Evolutionary conservation across 2,797 vertebrate genomes (phyloP), one percentile per base, ranked within the genome.

Genomic region (Chaunax sp.): DNA sequence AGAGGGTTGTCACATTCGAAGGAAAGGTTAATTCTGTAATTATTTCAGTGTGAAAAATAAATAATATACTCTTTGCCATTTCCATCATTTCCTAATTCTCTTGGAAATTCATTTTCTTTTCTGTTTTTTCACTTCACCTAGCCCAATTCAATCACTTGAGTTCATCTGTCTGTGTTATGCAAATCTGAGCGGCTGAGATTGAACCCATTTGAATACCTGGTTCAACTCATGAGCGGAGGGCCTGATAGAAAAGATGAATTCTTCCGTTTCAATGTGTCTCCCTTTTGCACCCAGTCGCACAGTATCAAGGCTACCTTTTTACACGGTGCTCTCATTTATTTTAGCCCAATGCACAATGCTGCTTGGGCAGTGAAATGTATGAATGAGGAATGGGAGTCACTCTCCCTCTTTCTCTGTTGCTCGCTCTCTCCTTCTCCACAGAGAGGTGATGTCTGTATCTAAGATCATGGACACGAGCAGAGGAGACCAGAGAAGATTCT

Each of bases 241-340:
- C 77, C 75, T 85, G 87, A 87, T 81, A 83, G 85, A 88, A 82
- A 85, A 78, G 71, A 89, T 90, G 87, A 87, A 92, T 93, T 92
- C 80, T 92, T 91, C 82, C 75, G 25, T 91, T 93, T 93, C 87
- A 91, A 58, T 83, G 82, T 87, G 78, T 66, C 78, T 91, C 81
- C 80, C 76, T 88, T 87, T 93, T 90, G 89, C 80, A 90, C 83
- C 83, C 80, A 81, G 81, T 72, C 46, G 54, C 26, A 61, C 64
- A 49, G 85, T 89, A 92, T 93, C 91, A 94, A 94, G 92, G 92
- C 90, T 92, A 90, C 80, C 77, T 90, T 93, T 90, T 92, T 90
- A 91, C 80, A 84, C 47, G 62, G 71, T 78, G 84, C 90, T 91
- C 79, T 85, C 89, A 84, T 90, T 92, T 89, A 92, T 91, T 91